Evolutionary conservation across 2,888 invertebrate species (phyloP), one percentile per base, ranked within the genome.

Genomic region (Diloba caeruleocephala): DNA sequence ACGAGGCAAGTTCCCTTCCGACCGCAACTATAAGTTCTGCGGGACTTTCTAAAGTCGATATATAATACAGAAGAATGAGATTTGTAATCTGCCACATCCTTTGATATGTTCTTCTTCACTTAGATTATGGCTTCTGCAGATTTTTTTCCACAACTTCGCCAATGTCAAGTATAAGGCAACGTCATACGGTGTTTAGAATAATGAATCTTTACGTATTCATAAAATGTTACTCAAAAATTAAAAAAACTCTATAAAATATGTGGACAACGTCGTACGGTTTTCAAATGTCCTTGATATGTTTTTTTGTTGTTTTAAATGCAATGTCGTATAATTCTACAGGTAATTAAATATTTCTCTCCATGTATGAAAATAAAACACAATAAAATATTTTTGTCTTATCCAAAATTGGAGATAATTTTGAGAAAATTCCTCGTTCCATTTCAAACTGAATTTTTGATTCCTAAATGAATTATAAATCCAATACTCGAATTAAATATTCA

Each of bases 1-100:
- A 71, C 65, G 70, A 63, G 58, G 50, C 50, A 52, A 76, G 68
- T 58, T 72, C 26, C 39, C 10, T 33, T 21, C 48, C 26, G 32
- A 48, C 43, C 51, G 43, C 49, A 9, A 26, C 48, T n/a, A 19
- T 9, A 19, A 54, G 25, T 65, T 43, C 14, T 28, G 17, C 36
- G 31, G 5, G 32, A 28, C 66, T 38, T 45, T 39, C 21, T 45
- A 13, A 25, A 8, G 21, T 6, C 23, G 29, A 12, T 9, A 37
- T 8, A 23, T 21, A 42, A 4, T 19, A 21, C 21, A 13, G n/a
- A 26, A 3, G 28, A 39, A 28, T 28, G 15, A n/a, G 8, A 10
- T 4, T 26, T 10, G n/a, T 1, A 21, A 5, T 7, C 1, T 5
- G 21, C 21, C 1, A 21, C 21, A 7, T 21, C 21, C 21, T 21